Percentiles rank a stretch among this genome's conserved stretches.
Evolutionary conservation across 2,888 invertebrate species (phyloP).

Genomic region (Yponomeuta plumbellus): DNA sequence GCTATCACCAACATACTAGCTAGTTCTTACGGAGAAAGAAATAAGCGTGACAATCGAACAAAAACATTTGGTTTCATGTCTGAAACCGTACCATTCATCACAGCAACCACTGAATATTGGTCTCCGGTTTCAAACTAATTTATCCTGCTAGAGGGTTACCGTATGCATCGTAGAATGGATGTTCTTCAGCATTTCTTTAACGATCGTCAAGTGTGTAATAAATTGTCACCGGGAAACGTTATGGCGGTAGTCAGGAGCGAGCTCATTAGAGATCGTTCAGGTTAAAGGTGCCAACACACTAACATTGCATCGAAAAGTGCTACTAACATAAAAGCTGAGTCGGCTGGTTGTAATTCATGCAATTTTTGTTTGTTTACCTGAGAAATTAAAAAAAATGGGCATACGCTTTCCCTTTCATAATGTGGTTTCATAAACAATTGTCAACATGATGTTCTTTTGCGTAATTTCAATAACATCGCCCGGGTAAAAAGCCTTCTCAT

Average conservation of each 20-base stretch:
- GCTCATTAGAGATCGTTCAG: background rate
- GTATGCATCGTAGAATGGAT: conserved; percentile 33
- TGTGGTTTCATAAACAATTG: too few species aligned
- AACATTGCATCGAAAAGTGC: conserved; percentile 14
- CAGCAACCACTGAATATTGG: background rate
- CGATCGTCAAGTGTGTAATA: conserved; percentile 34
- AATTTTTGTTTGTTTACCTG: too few species aligned
- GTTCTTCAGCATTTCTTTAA: conserved; percentile 41
- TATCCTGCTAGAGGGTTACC: background rate
- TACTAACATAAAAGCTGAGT: background rate
- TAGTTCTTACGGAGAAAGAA: background rate
- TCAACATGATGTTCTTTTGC: too few species aligned
- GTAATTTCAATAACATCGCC: too few species aligned
- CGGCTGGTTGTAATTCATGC: background rate
- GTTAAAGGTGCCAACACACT: conserved; percentile 5
- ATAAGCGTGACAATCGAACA: background rate
- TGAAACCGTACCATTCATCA: background rate
- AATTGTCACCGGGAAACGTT: conserved; percentile 30
- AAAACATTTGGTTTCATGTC: background rate
- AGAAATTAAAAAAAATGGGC: too few species aligned
- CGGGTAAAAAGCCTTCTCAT: too few species aligned
- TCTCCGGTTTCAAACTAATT: background rate
- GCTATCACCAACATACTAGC: conserved; percentile 26
- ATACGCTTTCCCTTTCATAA: too few species aligned
- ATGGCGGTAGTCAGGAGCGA: background rate